Conservation (phyloP, 2,113 vertebrate species). For the Nipponia nippon region DNA sequence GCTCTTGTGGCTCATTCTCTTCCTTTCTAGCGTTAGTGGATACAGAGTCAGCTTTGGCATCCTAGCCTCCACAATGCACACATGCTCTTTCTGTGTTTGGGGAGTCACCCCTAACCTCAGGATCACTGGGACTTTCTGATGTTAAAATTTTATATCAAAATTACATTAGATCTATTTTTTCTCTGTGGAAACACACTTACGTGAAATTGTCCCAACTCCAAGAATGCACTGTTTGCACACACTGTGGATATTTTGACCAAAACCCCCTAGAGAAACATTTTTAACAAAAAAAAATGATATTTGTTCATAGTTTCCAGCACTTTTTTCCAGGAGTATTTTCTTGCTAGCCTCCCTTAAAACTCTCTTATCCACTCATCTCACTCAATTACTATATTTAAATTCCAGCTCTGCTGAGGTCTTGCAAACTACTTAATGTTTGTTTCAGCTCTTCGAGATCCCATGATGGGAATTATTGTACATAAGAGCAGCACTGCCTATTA, state of each 20-base stretch:
- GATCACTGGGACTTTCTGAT: background rate
- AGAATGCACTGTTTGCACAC: background rate
- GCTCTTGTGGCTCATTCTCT: background rate
- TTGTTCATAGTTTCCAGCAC: background rate
- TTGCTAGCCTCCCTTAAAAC: background rate
- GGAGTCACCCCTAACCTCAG: background rate
- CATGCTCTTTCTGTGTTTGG: background rate
- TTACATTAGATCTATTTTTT: background rate
- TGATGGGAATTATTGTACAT: background rate
- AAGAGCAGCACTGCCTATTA: background rate
- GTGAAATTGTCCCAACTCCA: background rate
- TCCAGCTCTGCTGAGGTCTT: background rate
- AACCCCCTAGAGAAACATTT: accelerated
- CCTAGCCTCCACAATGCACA: background rate
- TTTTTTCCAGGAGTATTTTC: background rate
- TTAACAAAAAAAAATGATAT: no score
- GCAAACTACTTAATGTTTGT: background rate
- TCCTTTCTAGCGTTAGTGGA: background rate
- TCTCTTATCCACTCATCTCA: background rate
- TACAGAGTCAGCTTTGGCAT: background rate
- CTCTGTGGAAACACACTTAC: background rate
- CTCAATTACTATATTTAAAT: background rate
- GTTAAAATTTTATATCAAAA: background rate
- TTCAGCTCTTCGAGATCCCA: background rate
- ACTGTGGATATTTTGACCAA: background rate